phyloP scores from a whole-genome alignment of 2,888 invertebrate genomes.

The Acanthococcus lagerstroemiae region DNA sequence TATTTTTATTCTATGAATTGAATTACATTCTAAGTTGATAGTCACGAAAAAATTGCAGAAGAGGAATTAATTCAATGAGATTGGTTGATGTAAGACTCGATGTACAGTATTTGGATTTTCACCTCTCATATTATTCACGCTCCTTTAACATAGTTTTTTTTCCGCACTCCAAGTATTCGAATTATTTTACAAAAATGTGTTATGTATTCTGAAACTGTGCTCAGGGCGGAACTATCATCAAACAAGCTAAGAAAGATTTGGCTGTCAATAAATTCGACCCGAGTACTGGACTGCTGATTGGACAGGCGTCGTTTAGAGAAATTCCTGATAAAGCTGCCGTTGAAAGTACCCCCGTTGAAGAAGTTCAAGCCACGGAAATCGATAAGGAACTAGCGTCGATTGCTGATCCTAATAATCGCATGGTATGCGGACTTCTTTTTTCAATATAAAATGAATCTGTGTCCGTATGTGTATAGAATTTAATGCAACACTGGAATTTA shows the following conservation, averaged over 20 bases:
- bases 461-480: too few relatives aligned
- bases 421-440: slow-evolving; percentile 31
- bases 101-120: background rate
- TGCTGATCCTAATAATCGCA: slow-evolving; percentile 33
- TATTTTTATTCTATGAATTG: too few relatives aligned
- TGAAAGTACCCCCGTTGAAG: slow-evolving; percentile 42
- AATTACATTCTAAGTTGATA: too few relatives aligned
- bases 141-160: too few relatives aligned
- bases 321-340: slow-evolving; percentile 1
- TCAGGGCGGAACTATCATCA: slow-evolving; percentile 69
- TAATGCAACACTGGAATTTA: too few relatives aligned
- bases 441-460: too few relatives aligned
- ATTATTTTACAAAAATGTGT: too few relatives aligned
- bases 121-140: too few relatives aligned
- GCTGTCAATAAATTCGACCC: slow-evolving; percentile 47
- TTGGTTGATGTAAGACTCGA: background rate
- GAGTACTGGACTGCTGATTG: slow-evolving; percentile 23
- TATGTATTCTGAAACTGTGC: background rate
- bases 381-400: slow-evolving; percentile 48
- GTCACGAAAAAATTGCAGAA: too few relatives aligned
- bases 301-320: slow-evolving; percentile 7
- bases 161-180: too few relatives aligned
- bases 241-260: slow-evolving; percentile 65
- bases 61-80: too few relatives aligned
- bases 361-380: slow-evolving; percentile 46